Evolutionary conservation across 2,113 vertebrate genomes (phyloP), one percentile per base, ranked within the genome.

Genomic region (Xiphophorus couchianus): DNA sequence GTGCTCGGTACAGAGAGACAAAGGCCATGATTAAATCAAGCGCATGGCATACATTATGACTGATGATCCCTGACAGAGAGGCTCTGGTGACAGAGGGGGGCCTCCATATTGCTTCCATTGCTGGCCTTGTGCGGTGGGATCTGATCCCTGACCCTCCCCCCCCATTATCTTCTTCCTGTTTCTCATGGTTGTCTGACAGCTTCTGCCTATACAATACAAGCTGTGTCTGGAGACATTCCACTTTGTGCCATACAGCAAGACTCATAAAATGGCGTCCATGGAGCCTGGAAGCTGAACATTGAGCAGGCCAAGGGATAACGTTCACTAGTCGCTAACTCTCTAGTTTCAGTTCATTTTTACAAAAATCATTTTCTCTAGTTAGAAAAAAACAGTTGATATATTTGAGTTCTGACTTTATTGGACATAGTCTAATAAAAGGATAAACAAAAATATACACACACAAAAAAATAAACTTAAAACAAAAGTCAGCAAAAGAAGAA

Each of bases 181-280:
- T 89, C 85, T 84, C 88, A 89, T 89, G 86, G 85, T 85, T 86
- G 85, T 91, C 87, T 86, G 82, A 76, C 80, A 25, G 68, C 81
- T 86, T 84, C 78, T 88, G 80, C 76, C 84, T 85, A 76, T 90
- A 93, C 85, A 89, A 90, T 91, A 91, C 77, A 73, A 84, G 87
- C 89, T 88, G 88, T 91, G 89, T 88, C 89, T 90, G 89, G 79
- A 90, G 81, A 87, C 87, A 87, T 92, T 89, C 78, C 86, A 85
- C 76, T 84, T 76, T 29, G 11, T 60, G 54, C 81, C 83, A 81
- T 73, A 73, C 51, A 42, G 80, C 48, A 27, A 30, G 76, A 70
- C 71, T 67, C 71, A 76, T 86, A 81, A 84, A 77, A 73, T 75
- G 63, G 69, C 31, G 48, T 70, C 54, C 44, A 69, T 74, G 61